These are phyloP conservation scores for Columba guinea DNA, from an alignment of 2,797 vertebrate genomes.

Conservation along the genomic window DNA sequence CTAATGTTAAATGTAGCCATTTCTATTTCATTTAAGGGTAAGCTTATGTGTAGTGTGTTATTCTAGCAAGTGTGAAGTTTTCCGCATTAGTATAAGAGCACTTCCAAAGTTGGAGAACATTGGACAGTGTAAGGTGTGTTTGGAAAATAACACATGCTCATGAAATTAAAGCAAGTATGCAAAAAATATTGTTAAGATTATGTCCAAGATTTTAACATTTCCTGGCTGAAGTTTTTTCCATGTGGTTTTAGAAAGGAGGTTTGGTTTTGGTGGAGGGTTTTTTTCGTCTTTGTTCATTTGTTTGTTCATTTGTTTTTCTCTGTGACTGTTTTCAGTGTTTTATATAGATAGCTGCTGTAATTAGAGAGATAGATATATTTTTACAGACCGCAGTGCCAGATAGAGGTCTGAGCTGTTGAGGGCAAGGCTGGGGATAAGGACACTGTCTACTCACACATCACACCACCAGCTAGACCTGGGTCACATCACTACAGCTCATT, in stretches of 20 bases:
- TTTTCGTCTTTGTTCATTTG: no score
- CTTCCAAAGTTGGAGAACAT: background rate
- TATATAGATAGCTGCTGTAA: background rate
- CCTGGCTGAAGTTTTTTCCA: background rate
- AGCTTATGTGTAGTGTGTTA: background rate
- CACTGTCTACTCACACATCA: background rate
- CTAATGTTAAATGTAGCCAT: background rate
- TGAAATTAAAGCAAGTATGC: background rate
- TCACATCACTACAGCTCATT: background rate
- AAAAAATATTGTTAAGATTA: background rate
- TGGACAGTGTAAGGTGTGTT: background rate
- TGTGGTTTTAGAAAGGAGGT: background rate
- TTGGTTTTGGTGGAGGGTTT: rapidly evolving
- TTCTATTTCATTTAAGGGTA: background rate
- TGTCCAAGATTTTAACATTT: background rate
- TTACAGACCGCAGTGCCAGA: background rate
- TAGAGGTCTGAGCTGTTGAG: background rate
- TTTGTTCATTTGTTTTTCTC: background rate
- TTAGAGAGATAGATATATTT: background rate
- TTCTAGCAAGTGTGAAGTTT: background rate
- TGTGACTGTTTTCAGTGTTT: background rate
- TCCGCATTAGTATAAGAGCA: background rate
- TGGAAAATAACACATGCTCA: background rate
- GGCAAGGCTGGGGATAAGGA: background rate
- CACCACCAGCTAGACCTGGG: background rate